These are phyloP conservation scores for Macrocentrus cingulum DNA, from an alignment of 1,140 invertebrate genomes.

Conservation along the genomic window DNA sequence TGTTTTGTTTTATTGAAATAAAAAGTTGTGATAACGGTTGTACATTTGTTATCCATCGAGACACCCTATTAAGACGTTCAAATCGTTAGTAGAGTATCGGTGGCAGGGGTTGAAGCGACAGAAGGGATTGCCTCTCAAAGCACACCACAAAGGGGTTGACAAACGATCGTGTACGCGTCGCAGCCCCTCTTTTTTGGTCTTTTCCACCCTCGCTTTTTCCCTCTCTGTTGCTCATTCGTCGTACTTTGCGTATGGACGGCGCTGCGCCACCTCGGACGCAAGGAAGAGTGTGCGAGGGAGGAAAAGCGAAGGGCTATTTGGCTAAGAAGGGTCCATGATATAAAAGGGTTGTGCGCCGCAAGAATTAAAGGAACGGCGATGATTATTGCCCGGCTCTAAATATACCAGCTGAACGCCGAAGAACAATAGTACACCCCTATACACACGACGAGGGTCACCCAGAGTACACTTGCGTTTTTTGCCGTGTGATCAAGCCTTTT, in stretches of 20 bases:
- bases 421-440: slow-evolving; percentile 30
- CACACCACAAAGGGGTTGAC: slow-evolving; percentile 18
- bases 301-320: slow-evolving; percentile 35
- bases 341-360: slow-evolving; percentile 43
- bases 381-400: slow-evolving; percentile 33
- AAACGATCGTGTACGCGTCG: slow-evolving; percentile 6
- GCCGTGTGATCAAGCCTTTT: slow-evolving; percentile 20
- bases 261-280: not conserved
- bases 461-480: slow-evolving; percentile 12
- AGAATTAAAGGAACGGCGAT: slow-evolving; percentile 45
- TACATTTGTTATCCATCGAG: too few species aligned
- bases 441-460: slow-evolving; percentile 20
- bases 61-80: too few species aligned
- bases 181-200: not conserved
- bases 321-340: slow-evolving; percentile 41
- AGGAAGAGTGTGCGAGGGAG: not conserved
- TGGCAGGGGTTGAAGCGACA: not conserved
- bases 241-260: not conserved
- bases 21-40: too few species aligned
- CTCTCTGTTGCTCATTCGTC: not conserved
- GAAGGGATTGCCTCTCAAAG: slow-evolving; percentile 12
- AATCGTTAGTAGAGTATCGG: too few species aligned
- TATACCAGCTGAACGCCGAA: slow-evolving; percentile 14
- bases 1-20: too few species aligned
- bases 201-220: not conserved